Conservation (phyloP, 2,113 vertebrate species). For the Ptilorrhoa leucosticta region DNA sequence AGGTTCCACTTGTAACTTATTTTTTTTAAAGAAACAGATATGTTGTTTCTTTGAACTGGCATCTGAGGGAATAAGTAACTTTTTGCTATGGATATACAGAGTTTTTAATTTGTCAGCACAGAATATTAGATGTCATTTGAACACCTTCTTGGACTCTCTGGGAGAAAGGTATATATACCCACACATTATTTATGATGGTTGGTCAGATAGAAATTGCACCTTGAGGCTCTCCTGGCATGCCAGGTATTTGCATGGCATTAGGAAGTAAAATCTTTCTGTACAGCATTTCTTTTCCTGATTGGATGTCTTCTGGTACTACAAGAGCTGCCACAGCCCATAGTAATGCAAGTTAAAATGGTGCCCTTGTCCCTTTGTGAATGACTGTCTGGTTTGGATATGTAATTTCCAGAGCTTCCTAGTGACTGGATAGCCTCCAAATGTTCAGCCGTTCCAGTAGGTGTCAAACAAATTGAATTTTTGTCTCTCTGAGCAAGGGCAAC, state of each 20-base stretch:
- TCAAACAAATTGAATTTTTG: not conserved
- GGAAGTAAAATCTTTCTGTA: not conserved
- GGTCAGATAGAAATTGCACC: not conserved
- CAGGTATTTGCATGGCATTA: not conserved
- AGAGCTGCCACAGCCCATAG: not conserved
- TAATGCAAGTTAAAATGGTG: not conserved
- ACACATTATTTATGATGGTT: not conserved
- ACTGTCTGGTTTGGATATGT: rapidly evolving
- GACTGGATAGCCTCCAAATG: not conserved
- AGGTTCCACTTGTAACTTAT: not conserved
- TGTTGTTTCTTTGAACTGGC: not conserved
- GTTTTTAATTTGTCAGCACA: not conserved
- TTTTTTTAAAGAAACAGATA: not conserved
- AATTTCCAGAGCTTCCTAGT: not conserved
- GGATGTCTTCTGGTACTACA: not conserved
- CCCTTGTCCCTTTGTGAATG: not conserved
- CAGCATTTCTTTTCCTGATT: not conserved
- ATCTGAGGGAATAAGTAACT: not conserved
- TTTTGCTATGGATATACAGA: not conserved
- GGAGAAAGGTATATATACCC: not conserved
- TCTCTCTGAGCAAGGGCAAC: not conserved
- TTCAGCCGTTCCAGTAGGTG: not conserved
- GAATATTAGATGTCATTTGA: not conserved
- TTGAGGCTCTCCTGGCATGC: not conserved
- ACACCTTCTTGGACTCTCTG: not conserved